Conservation (phyloP, 2,797 vertebrate genomes). For the Acanthiza pusilla region DNA sequence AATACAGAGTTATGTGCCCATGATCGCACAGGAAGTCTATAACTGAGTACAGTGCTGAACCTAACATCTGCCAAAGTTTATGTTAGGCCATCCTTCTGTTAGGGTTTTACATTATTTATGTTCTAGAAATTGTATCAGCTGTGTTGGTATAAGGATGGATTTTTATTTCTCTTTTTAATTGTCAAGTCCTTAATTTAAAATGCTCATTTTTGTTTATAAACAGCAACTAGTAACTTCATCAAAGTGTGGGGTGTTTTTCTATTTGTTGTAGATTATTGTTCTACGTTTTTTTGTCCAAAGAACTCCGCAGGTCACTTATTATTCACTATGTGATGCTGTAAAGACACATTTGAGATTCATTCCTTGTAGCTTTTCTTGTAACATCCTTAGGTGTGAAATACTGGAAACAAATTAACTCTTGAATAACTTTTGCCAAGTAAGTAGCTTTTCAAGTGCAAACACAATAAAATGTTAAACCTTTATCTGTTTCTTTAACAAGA, state of each 20-base stretch:
- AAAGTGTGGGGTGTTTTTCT: rapidly evolving
- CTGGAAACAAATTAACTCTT: background rate
- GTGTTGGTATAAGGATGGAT: background rate
- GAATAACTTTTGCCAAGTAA: background rate
- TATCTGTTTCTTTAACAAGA: background rate
- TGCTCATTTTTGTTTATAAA: background rate
- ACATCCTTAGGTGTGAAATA: background rate
- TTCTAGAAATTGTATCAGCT: background rate
- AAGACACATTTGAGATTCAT: background rate
- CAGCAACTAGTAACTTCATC: background rate
- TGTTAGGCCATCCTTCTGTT: background rate
- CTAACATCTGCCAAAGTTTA: background rate
- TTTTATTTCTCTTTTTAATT: background rate
- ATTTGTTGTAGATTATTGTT: background rate
- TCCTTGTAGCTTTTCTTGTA: background rate
- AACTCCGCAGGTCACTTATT: background rate
- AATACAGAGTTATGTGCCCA: background rate
- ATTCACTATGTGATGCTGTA: background rate
- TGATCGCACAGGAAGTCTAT: background rate
- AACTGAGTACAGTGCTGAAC: background rate
- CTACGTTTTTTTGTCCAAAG: background rate
- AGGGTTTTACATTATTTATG: background rate
- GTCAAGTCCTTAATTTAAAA: background rate
- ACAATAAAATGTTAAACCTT: background rate
- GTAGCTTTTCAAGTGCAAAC: background rate